These are phyloP conservation scores for Galbula dea DNA, from an alignment of 2,113 vertebrate genomes.

Conservation along the genomic window DNA sequence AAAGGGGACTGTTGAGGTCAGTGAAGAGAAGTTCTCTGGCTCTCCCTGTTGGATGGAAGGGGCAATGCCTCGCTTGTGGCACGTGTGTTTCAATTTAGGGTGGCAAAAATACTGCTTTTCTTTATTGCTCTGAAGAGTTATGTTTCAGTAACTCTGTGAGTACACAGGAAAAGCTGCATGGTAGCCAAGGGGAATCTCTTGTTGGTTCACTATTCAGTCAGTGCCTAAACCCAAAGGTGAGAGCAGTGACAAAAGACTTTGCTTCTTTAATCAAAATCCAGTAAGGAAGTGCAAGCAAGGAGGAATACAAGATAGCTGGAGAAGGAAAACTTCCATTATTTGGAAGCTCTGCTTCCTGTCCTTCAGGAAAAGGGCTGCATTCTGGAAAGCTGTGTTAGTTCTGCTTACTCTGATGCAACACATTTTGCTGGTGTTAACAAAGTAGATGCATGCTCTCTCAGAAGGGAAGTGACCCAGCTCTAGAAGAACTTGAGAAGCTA, in stretches of 20 bases:
- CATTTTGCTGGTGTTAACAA: background rate
- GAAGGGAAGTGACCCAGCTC: background rate
- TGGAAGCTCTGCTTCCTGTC: background rate
- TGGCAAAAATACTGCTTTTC: background rate
- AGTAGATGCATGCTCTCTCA: background rate
- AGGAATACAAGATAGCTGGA: background rate
- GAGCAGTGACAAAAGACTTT: background rate
- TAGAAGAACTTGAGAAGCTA: background rate
- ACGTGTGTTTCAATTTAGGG: background rate
- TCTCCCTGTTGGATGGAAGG: background rate
- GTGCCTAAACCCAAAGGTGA: background rate
- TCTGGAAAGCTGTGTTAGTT: background rate
- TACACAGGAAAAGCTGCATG: background rate
- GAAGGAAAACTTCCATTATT: background rate
- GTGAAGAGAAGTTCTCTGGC: background rate
- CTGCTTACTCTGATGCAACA: fast-evolving
- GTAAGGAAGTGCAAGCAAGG: background rate
- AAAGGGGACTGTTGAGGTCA: fast-evolving
- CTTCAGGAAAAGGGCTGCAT: background rate
- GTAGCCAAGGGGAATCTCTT: background rate
- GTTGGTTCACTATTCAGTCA: background rate
- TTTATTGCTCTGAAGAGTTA: background rate
- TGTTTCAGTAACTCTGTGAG: background rate
- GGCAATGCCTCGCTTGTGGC: background rate
- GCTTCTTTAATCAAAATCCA: background rate